Percentiles rank a stretch among this genome's conserved stretches.
Conservation (phyloP, 1,140 invertebrate genomes). For the Pristionchus pacificus region DNA sequence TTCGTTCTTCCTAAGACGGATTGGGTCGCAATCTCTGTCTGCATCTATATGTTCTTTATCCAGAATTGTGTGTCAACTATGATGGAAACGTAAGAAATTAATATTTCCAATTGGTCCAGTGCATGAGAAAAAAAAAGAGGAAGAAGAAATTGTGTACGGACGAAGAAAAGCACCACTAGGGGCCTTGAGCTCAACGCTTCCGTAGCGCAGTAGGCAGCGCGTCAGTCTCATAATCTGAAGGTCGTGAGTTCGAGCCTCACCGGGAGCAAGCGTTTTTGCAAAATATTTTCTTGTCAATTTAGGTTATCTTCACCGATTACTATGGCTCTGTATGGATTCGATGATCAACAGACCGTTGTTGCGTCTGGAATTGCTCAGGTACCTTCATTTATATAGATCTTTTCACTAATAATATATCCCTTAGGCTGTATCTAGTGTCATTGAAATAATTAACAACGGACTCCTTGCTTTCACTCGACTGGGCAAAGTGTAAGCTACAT, state of each 20-base stretch:
- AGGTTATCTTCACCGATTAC: background rate
- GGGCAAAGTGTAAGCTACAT: background rate
- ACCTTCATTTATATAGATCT: background rate
- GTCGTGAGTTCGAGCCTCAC: constrained; percentile 66
- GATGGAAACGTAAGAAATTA: background rate
- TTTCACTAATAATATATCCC: background rate
- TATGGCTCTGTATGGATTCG: background rate
- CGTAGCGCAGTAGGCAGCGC: constrained; percentile 84
- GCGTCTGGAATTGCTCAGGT: background rate
- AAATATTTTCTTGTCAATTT: too few species aligned
- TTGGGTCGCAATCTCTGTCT: background rate
- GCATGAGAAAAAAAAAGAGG: too few species aligned
- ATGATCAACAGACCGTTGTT: background rate
- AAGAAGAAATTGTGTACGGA: too few species aligned
- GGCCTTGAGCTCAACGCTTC: too few species aligned
- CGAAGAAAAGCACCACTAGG: too few species aligned
- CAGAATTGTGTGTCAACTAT: background rate
- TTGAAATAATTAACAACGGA: background rate
- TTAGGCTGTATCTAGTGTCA: background rate
- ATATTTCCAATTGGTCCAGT: too few species aligned
- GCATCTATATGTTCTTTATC: background rate
- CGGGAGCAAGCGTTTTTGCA: too few species aligned
- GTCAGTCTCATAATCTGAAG: constrained; percentile 95
- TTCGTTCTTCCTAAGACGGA: background rate
- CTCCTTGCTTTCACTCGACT: background rate